Base-by-base conservation (phyloP, 2,113 vertebrate species). In the Lagenorhynchus albirostris region DNA sequence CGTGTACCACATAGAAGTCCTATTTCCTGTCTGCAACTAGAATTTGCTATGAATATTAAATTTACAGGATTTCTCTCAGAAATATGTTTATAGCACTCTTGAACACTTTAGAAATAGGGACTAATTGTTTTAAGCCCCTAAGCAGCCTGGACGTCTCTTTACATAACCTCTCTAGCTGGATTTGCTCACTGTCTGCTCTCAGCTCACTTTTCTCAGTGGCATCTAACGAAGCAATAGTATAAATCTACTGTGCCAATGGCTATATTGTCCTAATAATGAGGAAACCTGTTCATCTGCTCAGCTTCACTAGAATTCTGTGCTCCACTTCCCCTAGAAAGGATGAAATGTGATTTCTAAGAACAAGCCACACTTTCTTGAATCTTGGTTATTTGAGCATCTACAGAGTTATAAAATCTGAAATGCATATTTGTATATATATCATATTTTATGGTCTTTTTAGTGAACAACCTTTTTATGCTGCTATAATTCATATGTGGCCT, bases 221-320 rank as follows among this genome's bases (percentile, higher is more conserved):
- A 67, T 12, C 1, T 95, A 98, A 92, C 60, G 96, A 97, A 89
- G 38, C 89, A 73, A 1, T 33, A 53, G 17, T 29, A 76, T 20
- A 95, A 97, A 79, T 65, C 68, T 95, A 94, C 55, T 55, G 58
- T 92, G 98, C 44, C 97, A 89, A 76, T 83, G 97, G 62, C 38
- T 82, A 0, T 58, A 44, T 92, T 77, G 47, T 76, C 92, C 47
- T 84, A 36, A 87, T 95, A 89, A 95, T 94, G 96, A 97, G 60
- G 12, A 97, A 96, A 96, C 77, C 7, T 1, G 0, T 63, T 71
- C 83, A 95, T 97, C 95, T 85, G 77, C 36, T 85, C 10, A 18
- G 36, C 6, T 53, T 95, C 67, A 14, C 87, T 53, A 77, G 96
- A 95, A 97, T 93, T 83, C 82, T 18, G 0, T 26, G 29, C 67